Evolutionary conservation across 2,797 vertebrate species (phyloP), one percentile per base, ranked within the genome.

Genomic region (Synaphobranchus kaupii): DNA sequence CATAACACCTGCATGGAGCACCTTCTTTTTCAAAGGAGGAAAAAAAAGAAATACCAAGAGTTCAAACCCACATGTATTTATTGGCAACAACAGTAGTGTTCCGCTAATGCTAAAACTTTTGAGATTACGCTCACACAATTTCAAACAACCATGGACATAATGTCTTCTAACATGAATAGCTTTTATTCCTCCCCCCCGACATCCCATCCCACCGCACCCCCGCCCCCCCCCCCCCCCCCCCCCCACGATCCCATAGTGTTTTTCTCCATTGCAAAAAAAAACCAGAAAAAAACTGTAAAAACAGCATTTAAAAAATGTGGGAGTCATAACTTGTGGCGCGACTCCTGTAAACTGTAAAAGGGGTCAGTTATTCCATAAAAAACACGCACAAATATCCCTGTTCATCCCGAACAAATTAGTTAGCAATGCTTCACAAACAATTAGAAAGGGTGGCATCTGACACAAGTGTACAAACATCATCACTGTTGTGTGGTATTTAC

Each of bases 41-140:
- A 50, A 25, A 25, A 48, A 80, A 25, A 80, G n/a, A 80, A 50
- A 7, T 2, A 52, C 81, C 31, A 20, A 34, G 5, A 83, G 48
- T n/a, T 84, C 93, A 93, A 94, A 95, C 88, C 93, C 60, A 88
- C 87, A 76, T 89, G 84, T 91, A 90, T 96, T 96, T 96, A 96
- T 95, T 96, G 91, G 93, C 91, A 93, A 92, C 93, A 89, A 93
- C 91, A 93, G 90, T 92, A 90, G 91, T 93, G 92, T 89, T 92
- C 90, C 91, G 92, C 94, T 94, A 95, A 95, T 93, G 93, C 93
- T 92, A 90, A 93, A 94, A 71, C 47, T 52, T 34, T 73, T 56
- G 22, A 66, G 81, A 4, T 84, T 25, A 87, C 20, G 15, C 20
- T 84, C 84, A 63, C 84, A 68, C 54, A 84, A 31, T 63, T 39